Conservation (phyloP, 2,113 vertebrate species). For the Pygoscelis adeliae region DNA sequence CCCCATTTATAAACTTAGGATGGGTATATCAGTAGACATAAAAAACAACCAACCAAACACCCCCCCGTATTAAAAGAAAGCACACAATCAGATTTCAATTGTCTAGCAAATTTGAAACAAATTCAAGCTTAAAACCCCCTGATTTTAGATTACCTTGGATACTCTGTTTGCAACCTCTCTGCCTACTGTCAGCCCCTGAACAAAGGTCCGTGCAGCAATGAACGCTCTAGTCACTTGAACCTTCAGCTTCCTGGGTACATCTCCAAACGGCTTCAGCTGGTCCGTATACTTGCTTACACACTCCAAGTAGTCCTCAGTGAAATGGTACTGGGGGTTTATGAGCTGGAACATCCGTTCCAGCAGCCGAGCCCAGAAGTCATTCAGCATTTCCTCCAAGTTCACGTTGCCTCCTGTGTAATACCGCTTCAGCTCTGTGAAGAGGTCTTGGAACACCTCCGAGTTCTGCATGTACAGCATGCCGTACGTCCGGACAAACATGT, state of each 20-base stretch:
- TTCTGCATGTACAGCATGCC: conserved; percentile 95
- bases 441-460: conserved; percentile 94
- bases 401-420: conserved; percentile 96
- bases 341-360: conserved; percentile 96
- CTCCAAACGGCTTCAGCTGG: conserved; percentile 95
- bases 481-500: conserved; percentile 91
- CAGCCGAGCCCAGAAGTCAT: conserved; percentile 94
- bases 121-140: not conserved
- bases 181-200: conserved; percentile 94
- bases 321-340: conserved; percentile 94
- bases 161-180: conserved; percentile 94
- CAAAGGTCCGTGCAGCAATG: conserved; percentile 93
- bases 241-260: conserved; percentile 93
- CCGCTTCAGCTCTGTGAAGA: conserved; percentile 92
- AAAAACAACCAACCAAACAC: not conserved
- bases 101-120: not conserved
- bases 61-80: not conserved
- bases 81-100: not conserved
- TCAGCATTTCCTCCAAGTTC: conserved; percentile 95
- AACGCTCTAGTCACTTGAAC: conserved; percentile 93
- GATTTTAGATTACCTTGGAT: conserved; percentile 87
- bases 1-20: not conserved
- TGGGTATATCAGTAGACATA: not conserved
- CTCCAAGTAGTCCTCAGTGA: conserved; percentile 92
- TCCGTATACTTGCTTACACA: conserved; percentile 96